Evolutionary conservation across 2,888 invertebrate genomes (phyloP).

Genomic region (Ceratothoa steindachneri): DNA sequence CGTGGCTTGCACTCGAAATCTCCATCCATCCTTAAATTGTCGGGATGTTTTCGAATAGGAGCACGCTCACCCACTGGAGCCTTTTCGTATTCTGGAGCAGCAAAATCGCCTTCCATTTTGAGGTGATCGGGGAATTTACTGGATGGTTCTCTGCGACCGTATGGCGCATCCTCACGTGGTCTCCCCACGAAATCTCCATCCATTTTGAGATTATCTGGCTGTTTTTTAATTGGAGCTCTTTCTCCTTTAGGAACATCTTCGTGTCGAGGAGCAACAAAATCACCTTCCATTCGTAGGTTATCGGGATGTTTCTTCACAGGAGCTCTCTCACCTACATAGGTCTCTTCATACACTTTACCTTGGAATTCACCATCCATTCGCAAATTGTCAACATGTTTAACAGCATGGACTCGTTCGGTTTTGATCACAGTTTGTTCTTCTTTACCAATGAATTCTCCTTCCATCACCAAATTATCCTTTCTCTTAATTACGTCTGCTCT

Average conservation of each 20-base stretch:
- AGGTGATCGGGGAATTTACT: slow-evolving; percentile 38
- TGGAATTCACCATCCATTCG: slow-evolving; percentile 51
- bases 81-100: slow-evolving; percentile 55
- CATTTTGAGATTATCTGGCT: slow-evolving; percentile 52
- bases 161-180: slow-evolving; percentile 52
- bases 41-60: slow-evolving; percentile 36
- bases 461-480: slow-evolving; percentile 48
- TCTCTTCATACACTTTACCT: slow-evolving; percentile 22
- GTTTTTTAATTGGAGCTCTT: slow-evolving; percentile 32
- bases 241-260: slow-evolving; percentile 46
- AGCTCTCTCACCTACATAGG: slow-evolving; percentile 50
- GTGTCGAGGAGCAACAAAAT: slow-evolving; percentile 24
- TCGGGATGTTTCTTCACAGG: slow-evolving; percentile 35
- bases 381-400: slow-evolving; percentile 57
- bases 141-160: slow-evolving; percentile 28
- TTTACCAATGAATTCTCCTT: slow-evolving; percentile 46
- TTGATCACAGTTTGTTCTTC: slow-evolving; percentile 9
- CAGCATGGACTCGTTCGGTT: slow-evolving; percentile 39
- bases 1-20: slow-evolving; percentile 27
- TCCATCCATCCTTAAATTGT: slow-evolving; percentile 50
- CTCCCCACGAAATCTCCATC: slow-evolving; percentile 52
- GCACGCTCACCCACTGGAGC: slow-evolving; percentile 35
- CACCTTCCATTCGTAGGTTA: slow-evolving; percentile 45
- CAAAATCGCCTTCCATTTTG: slow-evolving; percentile 50
- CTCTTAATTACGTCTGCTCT: slow-evolving; percentile 25